Evolutionary conservation across 2,888 invertebrate species (phyloP), one percentile per base, ranked within the genome.

Genomic region (Metacarcinus magister): DNA sequence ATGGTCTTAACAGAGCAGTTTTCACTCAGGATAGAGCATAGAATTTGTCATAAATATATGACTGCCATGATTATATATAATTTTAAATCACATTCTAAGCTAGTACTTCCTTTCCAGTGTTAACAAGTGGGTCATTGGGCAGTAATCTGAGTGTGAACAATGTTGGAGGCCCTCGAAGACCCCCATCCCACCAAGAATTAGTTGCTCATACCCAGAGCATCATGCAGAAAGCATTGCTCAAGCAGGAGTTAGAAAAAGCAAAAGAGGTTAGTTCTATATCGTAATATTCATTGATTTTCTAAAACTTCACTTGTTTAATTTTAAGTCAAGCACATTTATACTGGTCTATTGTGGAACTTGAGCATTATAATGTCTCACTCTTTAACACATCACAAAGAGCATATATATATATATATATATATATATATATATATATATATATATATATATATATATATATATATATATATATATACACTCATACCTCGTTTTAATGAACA

Each of bases 131-230:
- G 5, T 92, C 96, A 19, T 60, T 96, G 43, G 96, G 96, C 44
- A 95, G 67, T 28, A 96, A 95, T 67, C 94, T 96, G 60, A 95
- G 96, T 93, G 94, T 96, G 32, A 95, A 87, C 92, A 96, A 93
- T 93, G 96, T 96, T 48, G 95, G 95, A 44, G 96, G 93, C 23
- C 97, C 96, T 43, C 95, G 95, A 10, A 48, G 96, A 32, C 93
- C 95, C 23, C 97, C 98, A 91, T 99, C 99, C 39, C 99, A 99
- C 54, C 98, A 99, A 97, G 99, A 99, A 97, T 98, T 99, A 97
- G 98, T 98, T 96, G 98, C 98, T 97, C 99, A 99, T 98, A 98
- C 99, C 75, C 99, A 99, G 98, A 98, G 98, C 97, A 99, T 99
- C 97, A 98, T 99, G 98, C 99, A 99, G 98, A 98, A 98, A 97